Evolutionary conservation across 2,113 vertebrate genomes (phyloP).

Genomic region (Aleadryas rufinucha): DNA sequence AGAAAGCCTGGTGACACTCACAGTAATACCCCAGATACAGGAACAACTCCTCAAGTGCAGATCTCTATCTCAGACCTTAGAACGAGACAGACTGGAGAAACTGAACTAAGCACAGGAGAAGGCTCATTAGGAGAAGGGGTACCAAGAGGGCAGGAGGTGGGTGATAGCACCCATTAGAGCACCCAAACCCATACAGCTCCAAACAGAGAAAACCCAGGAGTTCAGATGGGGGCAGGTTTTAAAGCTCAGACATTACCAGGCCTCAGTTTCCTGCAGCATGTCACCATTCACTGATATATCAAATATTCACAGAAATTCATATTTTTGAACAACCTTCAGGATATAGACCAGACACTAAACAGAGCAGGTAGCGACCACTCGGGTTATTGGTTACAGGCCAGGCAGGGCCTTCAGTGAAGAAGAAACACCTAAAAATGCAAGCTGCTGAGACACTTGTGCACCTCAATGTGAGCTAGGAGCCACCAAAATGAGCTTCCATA

Average conservation of each 20-base stretch:
- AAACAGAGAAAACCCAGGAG: not conserved
- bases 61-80: not conserved
- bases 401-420: not conserved
- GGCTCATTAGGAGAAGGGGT: not conserved
- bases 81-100: not conserved
- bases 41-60: not conserved
- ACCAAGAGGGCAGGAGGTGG: not conserved
- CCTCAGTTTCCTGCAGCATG: not conserved
- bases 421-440: not conserved
- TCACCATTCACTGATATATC: not conserved
- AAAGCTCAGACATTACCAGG: not conserved
- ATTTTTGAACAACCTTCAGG: not conserved
- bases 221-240: not conserved
- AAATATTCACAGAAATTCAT: not conserved
- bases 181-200: not conserved
- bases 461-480: accelerated
- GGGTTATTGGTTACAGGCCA: not conserved
- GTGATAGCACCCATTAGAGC: not conserved
- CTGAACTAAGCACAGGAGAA: not conserved
- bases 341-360: not conserved
- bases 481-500: not conserved
- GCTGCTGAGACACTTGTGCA: not conserved
- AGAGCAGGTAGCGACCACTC: not conserved
- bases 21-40: not conserved
- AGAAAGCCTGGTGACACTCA: not conserved